These are phyloP conservation scores for Papilio gigon DNA, from an alignment of 2,888 invertebrate genomes.

Conservation along the genomic window DNA sequence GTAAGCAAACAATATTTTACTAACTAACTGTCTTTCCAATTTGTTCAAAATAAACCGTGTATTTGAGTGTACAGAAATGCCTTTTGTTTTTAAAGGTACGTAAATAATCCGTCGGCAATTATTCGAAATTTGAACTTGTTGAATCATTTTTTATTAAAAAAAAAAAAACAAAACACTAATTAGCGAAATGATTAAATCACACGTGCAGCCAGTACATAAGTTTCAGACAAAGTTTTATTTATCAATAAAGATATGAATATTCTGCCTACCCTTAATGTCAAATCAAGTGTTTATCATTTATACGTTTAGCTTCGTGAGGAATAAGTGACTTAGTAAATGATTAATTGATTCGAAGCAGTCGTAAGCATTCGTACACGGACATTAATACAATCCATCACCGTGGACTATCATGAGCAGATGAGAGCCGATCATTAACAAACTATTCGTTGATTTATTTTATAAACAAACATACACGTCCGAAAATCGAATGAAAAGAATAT, in stretches of 20 bases:
- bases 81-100: no score
- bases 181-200: no score
- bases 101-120: no score
- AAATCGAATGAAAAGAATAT: no score
- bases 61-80: no score
- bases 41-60: background rate
- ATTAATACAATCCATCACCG: conserved; percentile 34
- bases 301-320: conserved; percentile 5
- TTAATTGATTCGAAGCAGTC: conserved; percentile 31
- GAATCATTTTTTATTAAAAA: no score
- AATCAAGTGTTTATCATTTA: conserved; percentile 1
- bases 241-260: background rate
- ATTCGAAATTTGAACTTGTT: no score
- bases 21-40: no score
- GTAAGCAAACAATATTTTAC: conserved; percentile 62
- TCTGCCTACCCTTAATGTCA: background rate
- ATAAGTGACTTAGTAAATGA: conserved; percentile 24
- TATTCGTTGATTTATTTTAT: conserved; percentile 1
- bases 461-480: no score
- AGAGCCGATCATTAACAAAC: conserved; percentile 20
- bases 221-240: background rate
- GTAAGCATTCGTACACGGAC: conserved; percentile 3
- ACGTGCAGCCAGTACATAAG: no score
- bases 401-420: conserved; percentile 26
- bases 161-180: no score